Evolutionary conservation across 2,113 vertebrate species (phyloP), one percentile per base, ranked within the genome.

Genomic region (Gulo gulo): DNA sequence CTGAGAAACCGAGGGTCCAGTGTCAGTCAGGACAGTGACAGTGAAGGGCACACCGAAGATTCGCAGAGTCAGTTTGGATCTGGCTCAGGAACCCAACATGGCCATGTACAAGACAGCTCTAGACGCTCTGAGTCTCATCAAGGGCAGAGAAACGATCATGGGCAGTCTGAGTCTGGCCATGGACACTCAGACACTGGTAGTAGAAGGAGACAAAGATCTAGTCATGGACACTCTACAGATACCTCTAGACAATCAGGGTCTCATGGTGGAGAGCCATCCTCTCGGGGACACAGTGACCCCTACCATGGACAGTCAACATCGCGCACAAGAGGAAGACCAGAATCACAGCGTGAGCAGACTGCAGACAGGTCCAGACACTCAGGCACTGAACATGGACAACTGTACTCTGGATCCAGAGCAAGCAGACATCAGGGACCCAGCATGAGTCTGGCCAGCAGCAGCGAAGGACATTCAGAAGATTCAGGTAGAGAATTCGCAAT

Each of bases 1-100:
- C 11, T 13, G 47, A 50, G 12, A 50, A 12, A 50, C 47, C 47
- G 8, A 6, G 21, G 14, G n/a, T 73, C 79, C 39, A 36, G 50
- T 4, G 0, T 12, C 4, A 45, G 36, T 4, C 52, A 61, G 15
- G 2, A 15, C 80, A 84, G 91, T 6, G 91, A 92, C 0, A 29
- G n/a, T 3, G 80, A 84, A 1, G 65, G 39, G 1, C 91, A 59
- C 0, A 15, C 50, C 16, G 18, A 18, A 14, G 20, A 3, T 0
- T 57, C 79, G 0, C 21, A 10, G 0, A 42, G 26, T 13, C 79
- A 13, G 0, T 7, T 29, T 16, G 31, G 1, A 8, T 42, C n/a
- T 9, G 45, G 15, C 1, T 29, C 67, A 42, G 11, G 31, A 57
- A 11, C 1, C 4, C 52, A 84, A 0, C 42, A 6, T 1, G 42